A percentile compares a stretch with the other conserved stretches of the same genome.
These are phyloP conservation scores for Merodon equestris DNA, from an alignment of 2,888 invertebrate genomes.

Conservation along the genomic window DNA sequence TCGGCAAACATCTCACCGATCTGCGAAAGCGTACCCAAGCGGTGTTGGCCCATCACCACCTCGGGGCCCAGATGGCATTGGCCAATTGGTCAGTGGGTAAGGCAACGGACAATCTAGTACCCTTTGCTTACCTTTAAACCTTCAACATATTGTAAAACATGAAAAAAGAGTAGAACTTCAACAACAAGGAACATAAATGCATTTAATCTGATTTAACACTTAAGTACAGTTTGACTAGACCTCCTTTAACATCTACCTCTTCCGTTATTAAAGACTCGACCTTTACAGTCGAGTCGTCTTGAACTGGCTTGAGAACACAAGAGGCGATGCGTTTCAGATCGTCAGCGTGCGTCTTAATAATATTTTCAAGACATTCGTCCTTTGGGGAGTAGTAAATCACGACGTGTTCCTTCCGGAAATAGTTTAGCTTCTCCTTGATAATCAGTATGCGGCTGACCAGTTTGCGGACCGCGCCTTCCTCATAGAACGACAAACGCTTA, in stretches of 20 bases:
- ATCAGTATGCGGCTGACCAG: slow-evolving; percentile 95
- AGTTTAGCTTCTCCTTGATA: slow-evolving; percentile 91
- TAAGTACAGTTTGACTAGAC: not conserved
- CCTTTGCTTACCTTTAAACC: too few relatives aligned
- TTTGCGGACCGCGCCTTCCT: slow-evolving; percentile 95
- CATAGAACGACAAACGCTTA: slow-evolving; percentile 83
- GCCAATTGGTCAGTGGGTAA: too few relatives aligned
- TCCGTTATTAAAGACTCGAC: not conserved
- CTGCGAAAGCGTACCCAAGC: too few relatives aligned
- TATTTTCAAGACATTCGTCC: slow-evolving; percentile 79
- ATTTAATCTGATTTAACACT: too few relatives aligned
- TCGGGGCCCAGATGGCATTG: too few relatives aligned
- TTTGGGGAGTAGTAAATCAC: slow-evolving; percentile 85
- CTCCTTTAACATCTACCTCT: slow-evolving; percentile 21
- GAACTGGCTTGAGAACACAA: not conserved
- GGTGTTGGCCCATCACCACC: too few relatives aligned
- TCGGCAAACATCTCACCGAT: too few relatives aligned
- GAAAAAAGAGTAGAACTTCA: too few relatives aligned
- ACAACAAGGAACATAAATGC: too few relatives aligned
- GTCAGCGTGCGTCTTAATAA: slow-evolving; percentile 17
- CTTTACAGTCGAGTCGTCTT: not conserved
- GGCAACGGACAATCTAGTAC: too few relatives aligned
- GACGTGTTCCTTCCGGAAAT: slow-evolving; percentile 92
- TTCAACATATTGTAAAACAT: too few relatives aligned
- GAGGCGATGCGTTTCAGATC: slow-evolving; percentile 4